Conservation (phyloP, 2,888 invertebrate genomes). For the Tipula vernalis region DNA sequence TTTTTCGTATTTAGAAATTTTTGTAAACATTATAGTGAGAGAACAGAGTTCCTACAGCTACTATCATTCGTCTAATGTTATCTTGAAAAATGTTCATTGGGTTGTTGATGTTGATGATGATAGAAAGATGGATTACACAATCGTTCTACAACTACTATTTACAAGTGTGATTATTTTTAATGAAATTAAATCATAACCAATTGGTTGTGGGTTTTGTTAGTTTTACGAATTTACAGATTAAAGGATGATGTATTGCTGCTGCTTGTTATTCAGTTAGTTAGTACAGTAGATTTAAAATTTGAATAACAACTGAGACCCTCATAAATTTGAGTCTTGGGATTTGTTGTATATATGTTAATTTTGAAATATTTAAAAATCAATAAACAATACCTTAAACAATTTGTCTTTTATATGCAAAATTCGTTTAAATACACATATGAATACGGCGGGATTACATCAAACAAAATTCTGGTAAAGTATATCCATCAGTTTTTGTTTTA, state of each 20-base stretch:
- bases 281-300: neutral
- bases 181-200: neutral
- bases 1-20: neutral
- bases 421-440: neutral
- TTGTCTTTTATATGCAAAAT: neutral
- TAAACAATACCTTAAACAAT: neutral
- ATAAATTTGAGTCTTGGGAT: neutral
- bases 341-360: neutral
- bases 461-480: neutral
- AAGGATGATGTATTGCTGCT: neutral
- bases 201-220: neutral
- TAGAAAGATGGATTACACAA: neutral
- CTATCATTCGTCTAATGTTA: neutral
- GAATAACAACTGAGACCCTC: neutral
- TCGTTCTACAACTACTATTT: neutral
- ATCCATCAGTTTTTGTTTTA: neutral
- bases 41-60: neutral
- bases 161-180: neutral
- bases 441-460: neutral
- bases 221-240: neutral
- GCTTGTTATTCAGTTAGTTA: neutral
- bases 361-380: neutral
- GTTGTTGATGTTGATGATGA: neutral
- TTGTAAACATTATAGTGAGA: neutral
- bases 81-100: neutral